These are phyloP conservation scores for Aepyceros melampus DNA, from an alignment of 2,113 vertebrate genomes.

Conservation along the genomic window DNA sequence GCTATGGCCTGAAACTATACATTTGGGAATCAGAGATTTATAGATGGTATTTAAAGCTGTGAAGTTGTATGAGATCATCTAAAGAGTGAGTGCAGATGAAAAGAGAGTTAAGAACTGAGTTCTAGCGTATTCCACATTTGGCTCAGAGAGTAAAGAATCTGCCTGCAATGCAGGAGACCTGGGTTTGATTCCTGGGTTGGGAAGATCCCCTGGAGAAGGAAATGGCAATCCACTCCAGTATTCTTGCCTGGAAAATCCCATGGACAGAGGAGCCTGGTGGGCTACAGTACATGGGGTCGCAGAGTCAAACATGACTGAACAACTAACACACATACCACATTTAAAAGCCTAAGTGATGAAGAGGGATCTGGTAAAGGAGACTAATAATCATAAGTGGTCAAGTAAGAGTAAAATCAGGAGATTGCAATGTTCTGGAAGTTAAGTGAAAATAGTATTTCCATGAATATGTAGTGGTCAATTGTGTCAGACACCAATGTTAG, in stretches of 20 bases:
- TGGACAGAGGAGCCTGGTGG: too few species aligned
- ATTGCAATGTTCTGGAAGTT: background rate
- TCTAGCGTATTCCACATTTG: background rate
- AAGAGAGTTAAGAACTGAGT: background rate
- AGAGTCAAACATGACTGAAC: too few species aligned
- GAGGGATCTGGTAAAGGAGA: background rate
- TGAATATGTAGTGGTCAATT: background rate
- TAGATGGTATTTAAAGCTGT: background rate
- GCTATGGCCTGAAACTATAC: background rate
- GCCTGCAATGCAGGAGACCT: too few species aligned
- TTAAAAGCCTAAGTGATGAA: background rate
- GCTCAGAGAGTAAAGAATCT: too few species aligned
- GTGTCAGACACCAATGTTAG: background rate
- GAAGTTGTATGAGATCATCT: background rate
- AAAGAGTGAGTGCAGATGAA: background rate
- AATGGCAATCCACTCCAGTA: too few species aligned
- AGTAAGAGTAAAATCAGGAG: background rate
- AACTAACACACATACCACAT: too few species aligned
- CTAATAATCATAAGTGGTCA: background rate
- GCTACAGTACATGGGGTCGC: too few species aligned
- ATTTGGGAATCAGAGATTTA: background rate
- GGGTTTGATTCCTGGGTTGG: too few species aligned
- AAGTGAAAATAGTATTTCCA: background rate
- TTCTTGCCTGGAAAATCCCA: too few species aligned
- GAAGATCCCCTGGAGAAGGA: too few species aligned